A percentile compares a stretch with the other conserved stretches of the same genome.
phyloP scores from a whole-genome alignment of 2,888 invertebrate genomes.

The Barypeithes pellucidus region DNA sequence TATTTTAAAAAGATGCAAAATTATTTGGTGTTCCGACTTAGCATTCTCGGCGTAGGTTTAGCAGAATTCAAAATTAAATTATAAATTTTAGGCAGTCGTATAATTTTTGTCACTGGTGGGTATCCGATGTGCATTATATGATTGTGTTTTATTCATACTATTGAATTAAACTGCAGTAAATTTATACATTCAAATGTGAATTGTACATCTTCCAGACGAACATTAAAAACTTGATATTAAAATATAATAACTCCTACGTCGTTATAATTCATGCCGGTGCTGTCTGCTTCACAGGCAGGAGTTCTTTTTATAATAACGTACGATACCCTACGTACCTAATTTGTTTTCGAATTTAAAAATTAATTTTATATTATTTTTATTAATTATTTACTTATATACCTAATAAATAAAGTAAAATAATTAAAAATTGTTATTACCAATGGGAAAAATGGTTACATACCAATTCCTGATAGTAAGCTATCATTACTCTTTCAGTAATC shows the following conservation, averaged over 20 bases:
- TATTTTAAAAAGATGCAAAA: slow-evolving; percentile 4
- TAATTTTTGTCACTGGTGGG: slow-evolving; percentile 53
- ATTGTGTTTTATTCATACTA: slow-evolving; percentile 61
- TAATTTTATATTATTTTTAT: too few relatives aligned
- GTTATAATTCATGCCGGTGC: slow-evolving; percentile 51
- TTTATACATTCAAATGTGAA: slow-evolving; percentile 65
- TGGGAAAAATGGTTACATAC: too few relatives aligned
- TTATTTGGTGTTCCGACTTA: slow-evolving; percentile 8
- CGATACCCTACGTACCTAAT: slow-evolving; percentile 58
- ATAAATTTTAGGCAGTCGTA: slow-evolving; percentile 49
- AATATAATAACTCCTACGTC: slow-evolving; percentile 68
- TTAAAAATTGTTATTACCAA: too few relatives aligned
- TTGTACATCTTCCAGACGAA: slow-evolving; percentile 61
- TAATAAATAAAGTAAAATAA: too few relatives aligned
- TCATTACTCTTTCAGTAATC: too few relatives aligned
- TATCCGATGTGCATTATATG: slow-evolving; percentile 46
- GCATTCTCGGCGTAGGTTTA: slow-evolving; percentile 36
- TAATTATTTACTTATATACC: too few relatives aligned
- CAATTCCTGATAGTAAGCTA: too few relatives aligned
- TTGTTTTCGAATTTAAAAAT: slow-evolving; percentile 58
- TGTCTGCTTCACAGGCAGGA: slow-evolving; percentile 50
- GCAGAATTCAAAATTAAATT: slow-evolving; percentile 46
- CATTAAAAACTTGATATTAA: slow-evolving; percentile 67
- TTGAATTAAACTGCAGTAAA: slow-evolving; percentile 65
- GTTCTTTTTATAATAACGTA: slow-evolving; percentile 47